These are phyloP conservation scores for western clawed frog (Xenopus tropicalis) DNA, from an alignment of 2,113 vertebrate genomes.

Conservation along the genomic window UCB_Xtro_10.0 CM004451.2:51116001-51116500, in stretches of 20 bases:
- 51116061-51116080: slow-evolving; percentile 3
- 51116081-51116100: not conserved
- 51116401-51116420: no score
- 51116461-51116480: no score
- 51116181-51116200: slow-evolving; percentile 1
- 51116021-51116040: no score
- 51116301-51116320: no score
- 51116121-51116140: slow-evolving; percentile 16
- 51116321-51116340: no score
- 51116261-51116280: slow-evolving; percentile 26
- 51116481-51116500: no score
- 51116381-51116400: no score
- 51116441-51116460: no score
- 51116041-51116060: not conserved
- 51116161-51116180: slow-evolving; percentile 16
- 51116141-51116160: not conserved
- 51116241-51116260: slow-evolving; percentile 22
- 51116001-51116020: no score
- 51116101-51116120: not conserved
- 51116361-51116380: no score
- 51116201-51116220: slow-evolving; percentile 8
- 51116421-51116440: no score
- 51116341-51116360: no score
- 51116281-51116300: not conserved
- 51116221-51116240: slow-evolving; percentile 19